Evolutionary conservation across 2,888 invertebrate species (phyloP).

Genomic region (Platycheirus rosarum): DNA sequence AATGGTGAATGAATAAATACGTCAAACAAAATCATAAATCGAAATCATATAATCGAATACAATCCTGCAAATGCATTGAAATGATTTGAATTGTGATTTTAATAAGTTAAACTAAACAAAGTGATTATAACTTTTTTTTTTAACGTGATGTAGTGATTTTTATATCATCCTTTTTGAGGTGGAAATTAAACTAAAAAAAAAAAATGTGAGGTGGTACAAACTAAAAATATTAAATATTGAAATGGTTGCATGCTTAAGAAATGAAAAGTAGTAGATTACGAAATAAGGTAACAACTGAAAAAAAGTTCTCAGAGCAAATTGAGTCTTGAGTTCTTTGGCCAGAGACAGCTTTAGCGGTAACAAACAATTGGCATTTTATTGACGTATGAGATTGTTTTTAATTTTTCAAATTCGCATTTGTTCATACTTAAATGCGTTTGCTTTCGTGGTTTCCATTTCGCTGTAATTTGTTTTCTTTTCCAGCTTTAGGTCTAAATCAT

Average conservation of each 20-base stretch:
- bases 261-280: constrained; percentile 41
- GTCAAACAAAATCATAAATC: constrained; percentile 21
- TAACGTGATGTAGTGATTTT: constrained; percentile 50
- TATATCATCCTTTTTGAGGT: constrained; percentile 58
- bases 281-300: constrained; percentile 30
- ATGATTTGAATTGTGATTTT: constrained; percentile 45
- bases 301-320: constrained; percentile 61
- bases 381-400: not conserved
- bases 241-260: constrained; percentile 65
- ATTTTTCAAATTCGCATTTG: not conserved
- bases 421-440: not conserved
- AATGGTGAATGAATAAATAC: constrained; percentile 62
- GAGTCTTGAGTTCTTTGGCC: constrained; percentile 72
- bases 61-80: constrained; percentile 68
- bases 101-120: constrained; percentile 29
- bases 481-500: not conserved
- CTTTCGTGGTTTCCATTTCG: constrained; percentile 8
- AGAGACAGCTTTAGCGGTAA: constrained; percentile 24
- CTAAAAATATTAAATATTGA: constrained; percentile 46
- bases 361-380: constrained; percentile 9
- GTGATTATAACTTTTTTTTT: constrained; percentile 29
- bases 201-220: constrained; percentile 53
- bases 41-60: constrained; percentile 20
- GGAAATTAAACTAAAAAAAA: constrained; percentile 28
- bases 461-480: not conserved